phyloP scores from a whole-genome alignment of 1,140 invertebrate species.

The Zaprionus nigranus region DNA sequence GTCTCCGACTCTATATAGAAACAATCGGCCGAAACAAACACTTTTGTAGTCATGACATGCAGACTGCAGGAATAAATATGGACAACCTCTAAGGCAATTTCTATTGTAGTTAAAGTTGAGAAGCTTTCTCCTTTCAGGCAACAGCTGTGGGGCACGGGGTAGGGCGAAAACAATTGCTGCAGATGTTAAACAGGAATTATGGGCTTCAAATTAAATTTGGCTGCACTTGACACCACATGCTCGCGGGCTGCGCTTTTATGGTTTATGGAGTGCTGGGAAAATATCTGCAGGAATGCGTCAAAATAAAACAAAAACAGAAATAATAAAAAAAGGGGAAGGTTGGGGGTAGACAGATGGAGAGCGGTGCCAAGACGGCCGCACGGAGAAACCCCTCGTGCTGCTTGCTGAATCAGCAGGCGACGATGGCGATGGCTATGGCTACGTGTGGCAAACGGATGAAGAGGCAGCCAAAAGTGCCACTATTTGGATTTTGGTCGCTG shows the following conservation, averaged over 20 bases:
- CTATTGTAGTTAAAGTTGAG: not conserved
- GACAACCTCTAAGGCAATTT: not conserved
- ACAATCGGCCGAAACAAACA: no score
- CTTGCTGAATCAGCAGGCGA: conserved; percentile 61
- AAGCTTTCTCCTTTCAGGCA: not conserved
- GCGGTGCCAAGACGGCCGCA: conserved; percentile 10
- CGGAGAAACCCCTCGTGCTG: conserved; percentile 14
- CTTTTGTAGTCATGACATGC: no score
- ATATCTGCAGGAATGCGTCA: conserved; percentile 67
- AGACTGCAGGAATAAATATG: no score
- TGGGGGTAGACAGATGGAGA: not conserved
- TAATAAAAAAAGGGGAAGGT: conserved; percentile 23
- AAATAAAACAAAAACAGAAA: conserved; percentile 51
- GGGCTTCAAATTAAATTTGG: conserved; percentile 75
- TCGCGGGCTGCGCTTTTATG: conserved; percentile 50
- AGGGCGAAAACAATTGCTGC: conserved; percentile 21
- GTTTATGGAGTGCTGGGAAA: conserved; percentile 80
- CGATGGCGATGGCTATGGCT: conserved; percentile 13
- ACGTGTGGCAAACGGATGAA: conserved; percentile 46
- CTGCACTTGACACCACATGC: conserved; percentile 53
- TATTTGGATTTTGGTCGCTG: conserved; percentile 52
- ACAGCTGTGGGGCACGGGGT: not conserved
- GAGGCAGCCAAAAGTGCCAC: conserved; percentile 55
- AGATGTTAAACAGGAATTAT: conserved; percentile 66
- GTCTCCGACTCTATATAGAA: no score